Evolutionary conservation across 2,113 vertebrate species (phyloP).

Genomic region (Alouatta palliata): DNA sequence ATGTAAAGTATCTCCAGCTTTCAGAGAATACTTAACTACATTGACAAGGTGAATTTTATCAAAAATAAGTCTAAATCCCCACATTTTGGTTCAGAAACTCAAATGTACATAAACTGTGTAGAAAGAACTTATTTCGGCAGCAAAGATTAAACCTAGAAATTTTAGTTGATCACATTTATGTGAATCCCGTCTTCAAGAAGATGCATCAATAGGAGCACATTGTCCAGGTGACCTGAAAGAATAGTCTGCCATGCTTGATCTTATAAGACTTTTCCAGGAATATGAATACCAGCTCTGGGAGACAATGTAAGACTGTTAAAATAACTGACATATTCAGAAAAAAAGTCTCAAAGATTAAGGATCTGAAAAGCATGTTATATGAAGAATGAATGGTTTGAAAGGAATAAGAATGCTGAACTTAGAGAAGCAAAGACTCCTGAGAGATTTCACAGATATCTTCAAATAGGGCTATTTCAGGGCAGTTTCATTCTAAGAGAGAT

Average conservation of each 20-base stretch:
- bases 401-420: neutral
- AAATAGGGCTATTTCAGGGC: neutral
- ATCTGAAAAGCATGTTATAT: neutral
- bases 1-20: neutral
- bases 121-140: neutral
- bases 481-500: neutral
- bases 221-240: neutral
- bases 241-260: neutral
- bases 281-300: neutral
- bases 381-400: neutral
- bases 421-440: neutral
- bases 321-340: neutral
- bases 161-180: neutral
- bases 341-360: neutral
- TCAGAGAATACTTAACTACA: neutral
- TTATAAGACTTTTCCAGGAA: neutral
- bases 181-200: neutral
- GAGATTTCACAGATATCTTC: neutral
- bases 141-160: neutral
- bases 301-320: neutral
- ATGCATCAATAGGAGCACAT: neutral
- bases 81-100: conserved; percentile 11
- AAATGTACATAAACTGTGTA: neutral
- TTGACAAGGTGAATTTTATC: neutral
- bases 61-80: neutral